Conservation (phyloP, 2,797 vertebrate species). For the Gallinago solitaria region DNA sequence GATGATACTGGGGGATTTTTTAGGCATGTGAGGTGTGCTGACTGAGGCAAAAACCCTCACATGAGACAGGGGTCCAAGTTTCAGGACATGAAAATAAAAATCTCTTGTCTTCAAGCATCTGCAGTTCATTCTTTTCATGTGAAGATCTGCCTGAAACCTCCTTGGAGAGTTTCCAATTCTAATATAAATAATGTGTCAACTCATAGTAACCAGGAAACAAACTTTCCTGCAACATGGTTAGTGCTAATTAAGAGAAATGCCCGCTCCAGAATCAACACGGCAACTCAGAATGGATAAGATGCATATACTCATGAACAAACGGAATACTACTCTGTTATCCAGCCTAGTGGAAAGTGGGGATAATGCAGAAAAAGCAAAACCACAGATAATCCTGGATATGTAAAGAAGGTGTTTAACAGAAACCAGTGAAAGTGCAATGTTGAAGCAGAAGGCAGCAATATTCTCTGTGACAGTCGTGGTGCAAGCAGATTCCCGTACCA, state of each 20-base stretch:
- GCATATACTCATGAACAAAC: not conserved
- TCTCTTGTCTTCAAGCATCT: not conserved
- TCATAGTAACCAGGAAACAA: not conserved
- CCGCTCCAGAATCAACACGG: not conserved
- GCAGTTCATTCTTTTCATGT: not conserved
- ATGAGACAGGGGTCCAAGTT: not conserved
- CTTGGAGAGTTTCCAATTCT: not conserved
- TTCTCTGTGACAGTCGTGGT: not conserved
- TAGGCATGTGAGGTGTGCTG: not conserved
- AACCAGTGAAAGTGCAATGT: not conserved
- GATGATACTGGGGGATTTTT: not conserved
- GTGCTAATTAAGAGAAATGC: not conserved
- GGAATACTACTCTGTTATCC: not conserved
- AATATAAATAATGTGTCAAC: not conserved
- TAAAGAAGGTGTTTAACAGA: not conserved
- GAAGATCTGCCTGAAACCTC: not conserved
- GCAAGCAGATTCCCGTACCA: not conserved
- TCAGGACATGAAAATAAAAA: not conserved
- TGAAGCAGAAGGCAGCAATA: rapidly evolving
- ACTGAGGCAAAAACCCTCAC: not conserved
- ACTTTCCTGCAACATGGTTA: not conserved
- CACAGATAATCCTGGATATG: not conserved
- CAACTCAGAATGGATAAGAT: not conserved
- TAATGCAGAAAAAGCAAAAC: not conserved
- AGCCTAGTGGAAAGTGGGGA: not conserved